Conservation (phyloP, 2,888 invertebrate genomes). For the Amiota communis region DNA sequence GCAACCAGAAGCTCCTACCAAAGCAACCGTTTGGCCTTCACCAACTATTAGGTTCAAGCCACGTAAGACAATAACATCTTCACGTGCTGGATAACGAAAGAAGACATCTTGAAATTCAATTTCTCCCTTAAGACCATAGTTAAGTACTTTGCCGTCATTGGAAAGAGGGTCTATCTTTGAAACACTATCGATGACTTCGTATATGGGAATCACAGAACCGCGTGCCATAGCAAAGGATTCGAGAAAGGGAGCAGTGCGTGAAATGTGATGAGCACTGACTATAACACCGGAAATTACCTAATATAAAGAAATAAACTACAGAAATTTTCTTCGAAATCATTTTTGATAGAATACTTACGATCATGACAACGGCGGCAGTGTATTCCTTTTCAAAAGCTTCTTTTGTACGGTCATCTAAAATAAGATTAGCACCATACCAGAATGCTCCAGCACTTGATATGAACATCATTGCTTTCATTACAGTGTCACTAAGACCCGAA, state of each 20-base stretch:
- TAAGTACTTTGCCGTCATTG: constrained; percentile 77
- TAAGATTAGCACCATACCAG: constrained; percentile 84
- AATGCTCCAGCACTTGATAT: constrained; percentile 82
- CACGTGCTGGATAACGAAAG: constrained; percentile 81
- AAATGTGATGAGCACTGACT: constrained; percentile 83
- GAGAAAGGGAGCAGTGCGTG: constrained; percentile 81
- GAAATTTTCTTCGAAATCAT: neutral
- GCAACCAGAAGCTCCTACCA: constrained; percentile 84
- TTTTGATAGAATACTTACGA: constrained; percentile 74
- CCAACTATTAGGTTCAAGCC: constrained; percentile 78
- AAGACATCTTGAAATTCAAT: constrained; percentile 83
- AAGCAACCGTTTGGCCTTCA: constrained; percentile 80
- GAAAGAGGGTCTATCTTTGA: constrained; percentile 82
- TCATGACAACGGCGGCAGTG: constrained; percentile 80
- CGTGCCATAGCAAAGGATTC: constrained; percentile 81
- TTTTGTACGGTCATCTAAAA: constrained; percentile 77
- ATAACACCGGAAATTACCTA: constrained; percentile 80
- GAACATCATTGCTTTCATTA: constrained; percentile 83
- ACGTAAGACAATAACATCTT: constrained; percentile 80
- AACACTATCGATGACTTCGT: constrained; percentile 82
- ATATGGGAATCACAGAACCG: constrained; percentile 83
- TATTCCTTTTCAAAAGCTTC: constrained; percentile 76
- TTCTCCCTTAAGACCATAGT: constrained; percentile 76
- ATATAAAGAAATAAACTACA: neutral
- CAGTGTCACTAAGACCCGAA: constrained; percentile 80